These are phyloP conservation scores for Diprion similis DNA, from an alignment of 1,140 invertebrate species.

Conservation along the genomic window DNA sequence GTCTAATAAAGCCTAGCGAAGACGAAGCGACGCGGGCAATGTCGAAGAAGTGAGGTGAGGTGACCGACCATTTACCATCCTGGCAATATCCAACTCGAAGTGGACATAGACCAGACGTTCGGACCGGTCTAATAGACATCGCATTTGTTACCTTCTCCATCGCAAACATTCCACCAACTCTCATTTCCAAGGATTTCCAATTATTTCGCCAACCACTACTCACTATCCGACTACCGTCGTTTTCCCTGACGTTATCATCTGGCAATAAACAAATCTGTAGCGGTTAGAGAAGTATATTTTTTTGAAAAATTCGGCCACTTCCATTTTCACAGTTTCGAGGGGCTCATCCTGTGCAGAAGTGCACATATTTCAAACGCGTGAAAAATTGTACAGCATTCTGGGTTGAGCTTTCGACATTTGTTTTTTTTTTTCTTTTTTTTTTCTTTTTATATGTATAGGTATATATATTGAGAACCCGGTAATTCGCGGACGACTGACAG, in stretches of 20 bases:
- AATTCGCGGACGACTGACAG: background rate
- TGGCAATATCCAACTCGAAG: conserved; percentile 16
- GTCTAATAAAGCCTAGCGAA: conserved; percentile 19
- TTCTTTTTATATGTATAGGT: no score
- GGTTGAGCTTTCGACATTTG: background rate
- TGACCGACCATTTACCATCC: conserved; percentile 16
- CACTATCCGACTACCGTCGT: background rate
- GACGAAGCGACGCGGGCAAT: conserved; percentile 15
- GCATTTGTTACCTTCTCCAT: conserved; percentile 13
- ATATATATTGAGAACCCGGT: background rate
- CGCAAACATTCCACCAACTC: conserved; percentile 2
- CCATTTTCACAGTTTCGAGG: no score
- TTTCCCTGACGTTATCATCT: no score
- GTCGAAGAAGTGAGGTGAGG: background rate
- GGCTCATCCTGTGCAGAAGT: no score
- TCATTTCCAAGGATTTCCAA: conserved; percentile 2
- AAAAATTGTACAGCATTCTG: background rate
- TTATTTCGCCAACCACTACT: background rate
- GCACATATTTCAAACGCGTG: background rate
- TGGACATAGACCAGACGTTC: conserved; percentile 14
- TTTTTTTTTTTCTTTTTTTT: background rate
- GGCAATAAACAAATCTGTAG: no score
- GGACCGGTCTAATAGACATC: conserved; percentile 11
- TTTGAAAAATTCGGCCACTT: no score
- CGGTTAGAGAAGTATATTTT: no score